Evolutionary conservation across 2,113 vertebrate genomes (phyloP), one percentile per base, ranked within the genome.

Genomic region (Gobio gobio): DNA sequence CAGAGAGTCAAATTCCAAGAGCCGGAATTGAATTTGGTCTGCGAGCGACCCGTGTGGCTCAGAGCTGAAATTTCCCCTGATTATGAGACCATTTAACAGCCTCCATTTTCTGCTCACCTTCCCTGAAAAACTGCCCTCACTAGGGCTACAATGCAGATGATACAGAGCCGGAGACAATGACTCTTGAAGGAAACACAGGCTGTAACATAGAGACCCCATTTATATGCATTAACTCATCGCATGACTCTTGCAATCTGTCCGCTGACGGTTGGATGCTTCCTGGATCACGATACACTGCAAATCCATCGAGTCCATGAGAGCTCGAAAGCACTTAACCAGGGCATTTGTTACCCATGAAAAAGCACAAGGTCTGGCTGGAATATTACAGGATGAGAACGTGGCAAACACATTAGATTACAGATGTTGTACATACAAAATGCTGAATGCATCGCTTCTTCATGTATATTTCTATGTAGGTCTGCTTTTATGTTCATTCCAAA

Each of bases 1-100:
- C 36, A 80, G 77, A 45, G 40, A 83, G 75, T 83, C 68, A 84
- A 73, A 47, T 68, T 82, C 79, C 63, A 66, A 54, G 45, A 54
- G 45, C 45, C 0, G 1, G 45, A 82, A 68, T 82, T 82, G 40
- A 36, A 82, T 82, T 82, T 49, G 18, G 2, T 82, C 16, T 66
- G 14, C 10, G 10, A 82, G 13, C 33, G 77, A 59, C 26, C 56
- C 1, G 0, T 43, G 36, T 9, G 61, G 9, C 45, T 82, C 18
- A 64, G 54, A 36, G 75, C 70, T 74, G 29, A 64, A 49, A 79
- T 22, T 40, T 64, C 51, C 33, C 59, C 18, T 75, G 45, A 74
- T 82, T 61, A 49, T 59, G 73, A 54, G 10, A 77, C 22, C 29
- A 47, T 86, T 83, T 78, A 78, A 36, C 36, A 22, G 26, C 79